phyloP scores from a whole-genome alignment of 2,113 vertebrate species.

The Polypterus bichir region DNA sequence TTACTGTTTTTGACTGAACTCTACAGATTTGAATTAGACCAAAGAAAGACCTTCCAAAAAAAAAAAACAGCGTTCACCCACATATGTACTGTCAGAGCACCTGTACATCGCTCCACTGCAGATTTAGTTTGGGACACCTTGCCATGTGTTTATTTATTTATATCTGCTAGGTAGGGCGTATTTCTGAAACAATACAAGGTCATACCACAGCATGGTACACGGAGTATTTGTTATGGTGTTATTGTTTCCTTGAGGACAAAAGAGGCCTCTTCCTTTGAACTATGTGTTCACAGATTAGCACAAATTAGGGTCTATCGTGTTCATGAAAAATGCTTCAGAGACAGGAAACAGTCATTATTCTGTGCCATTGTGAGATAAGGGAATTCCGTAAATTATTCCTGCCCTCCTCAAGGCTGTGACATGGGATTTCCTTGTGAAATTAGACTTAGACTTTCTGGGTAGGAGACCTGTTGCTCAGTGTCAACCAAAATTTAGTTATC shows the following conservation, averaged over 20 bases:
- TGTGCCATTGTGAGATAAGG: conserved; percentile 44
- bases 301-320: not conserved
- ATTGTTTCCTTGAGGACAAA: conserved; percentile 25
- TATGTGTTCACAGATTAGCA: conserved; percentile 7
- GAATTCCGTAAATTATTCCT: conserved; percentile 66
- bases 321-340: conserved; percentile 24
- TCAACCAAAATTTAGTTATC: conserved; percentile 13
- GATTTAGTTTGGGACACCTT: no score
- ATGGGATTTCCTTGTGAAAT: conserved; percentile 47
- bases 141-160: no score
- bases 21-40: no score
- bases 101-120: no score
- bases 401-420: conserved; percentile 38
- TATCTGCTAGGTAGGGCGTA: no score
- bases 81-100: no score
- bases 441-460: conserved; percentile 21
- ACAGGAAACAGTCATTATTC: conserved; percentile 37
- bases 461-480: conserved; percentile 14
- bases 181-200: conserved; percentile 11
- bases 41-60: no score
- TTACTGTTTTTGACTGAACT: no score
- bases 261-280: conserved; percentile 11
- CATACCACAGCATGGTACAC: not conserved
- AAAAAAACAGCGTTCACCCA: no score
- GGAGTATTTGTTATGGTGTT: conserved; percentile 25